Base-by-base conservation (phyloP, 2,888 invertebrate species). In the Thera britannica region DNA sequence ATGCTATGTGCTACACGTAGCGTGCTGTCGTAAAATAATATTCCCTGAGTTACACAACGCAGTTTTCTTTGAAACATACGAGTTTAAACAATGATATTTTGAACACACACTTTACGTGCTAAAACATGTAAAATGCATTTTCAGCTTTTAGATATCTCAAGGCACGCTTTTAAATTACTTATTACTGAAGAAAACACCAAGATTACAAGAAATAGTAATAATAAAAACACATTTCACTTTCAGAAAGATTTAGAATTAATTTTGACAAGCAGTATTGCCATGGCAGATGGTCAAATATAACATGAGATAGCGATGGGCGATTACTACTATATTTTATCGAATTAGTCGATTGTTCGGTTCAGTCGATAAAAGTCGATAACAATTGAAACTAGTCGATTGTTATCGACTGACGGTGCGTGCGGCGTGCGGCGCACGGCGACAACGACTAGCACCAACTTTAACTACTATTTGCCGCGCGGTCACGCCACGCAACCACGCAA, bases 61-160 rank as follows among this genome's bases (percentile, higher is more conserved):
- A 58, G 12, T 64, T 59, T 62, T 54, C 41, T 64, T 38, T 51
- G n/a, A 44, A 62, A 56, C 7, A 60, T 52, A 36, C 3, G 23
- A 58, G 58, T 54, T 48, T 41, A 41, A 65, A 35, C 55, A 38
- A 8, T 35, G 34, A n/a, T 57, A 35, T 57, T 46, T 57, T 9
- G 11, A 64, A 57, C 5, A 68, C 54, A 72, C 71, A 72, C 74
- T 67, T 70, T 65, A 71, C 65, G 57, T 63, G 54, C 59, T 54
- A 70, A 59, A 70, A 62, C 67, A 67, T 55, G 60, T 67, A 70
- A 72, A 71, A 74, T 72, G 67, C 58, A 60, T 65, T 58, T 55
- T 58, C 34, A 12, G 55, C 60, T 41, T 35, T 34, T 48, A 58
- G 38, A 51, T 67, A 55, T 8, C 55, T 58, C 48, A 49, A 38